Conservation (phyloP, 2,797 vertebrate species). For the Chiloscyllium punctatum region DNA sequence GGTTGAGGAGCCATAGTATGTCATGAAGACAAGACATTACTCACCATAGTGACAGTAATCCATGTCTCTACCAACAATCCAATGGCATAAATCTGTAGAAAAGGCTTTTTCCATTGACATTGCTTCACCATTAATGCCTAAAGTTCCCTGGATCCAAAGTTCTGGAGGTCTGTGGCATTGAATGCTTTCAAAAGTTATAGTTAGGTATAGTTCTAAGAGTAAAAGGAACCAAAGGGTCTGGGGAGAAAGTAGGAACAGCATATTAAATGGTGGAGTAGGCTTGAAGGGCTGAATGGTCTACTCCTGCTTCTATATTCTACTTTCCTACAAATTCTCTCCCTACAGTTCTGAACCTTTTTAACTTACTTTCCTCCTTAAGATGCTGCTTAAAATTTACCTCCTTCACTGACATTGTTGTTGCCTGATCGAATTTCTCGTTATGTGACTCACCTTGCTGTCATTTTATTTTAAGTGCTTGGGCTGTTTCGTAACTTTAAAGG, state of each 20-base stretch:
- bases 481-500: neutral
- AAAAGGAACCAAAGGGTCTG: too few relatives aligned
- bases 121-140: neutral
- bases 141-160: neutral
- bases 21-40: neutral
- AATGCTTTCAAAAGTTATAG: too few relatives aligned
- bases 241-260: too few relatives aligned
- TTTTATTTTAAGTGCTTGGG: neutral
- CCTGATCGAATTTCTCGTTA: neutral
- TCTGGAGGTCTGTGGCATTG: neutral
- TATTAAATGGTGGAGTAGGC: too few relatives aligned
- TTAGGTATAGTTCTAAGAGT: too few relatives aligned
- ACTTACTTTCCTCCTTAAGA: neutral
- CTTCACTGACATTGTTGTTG: neutral
- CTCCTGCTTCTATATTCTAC: too few relatives aligned
- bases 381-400: too few relatives aligned
- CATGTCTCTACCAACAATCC: neutral
- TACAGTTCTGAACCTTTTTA: neutral
- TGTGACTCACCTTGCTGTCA: neutral
- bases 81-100: neutral
- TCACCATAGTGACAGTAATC: neutral
- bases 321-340: neutral
- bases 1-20: neutral
- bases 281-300: too few relatives aligned
- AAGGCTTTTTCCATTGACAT: neutral